Percentiles rank a stretch among this genome's conserved stretches.
Conservation (phyloP, 2,797 vertebrate species). For the Tinamus major region DNA sequence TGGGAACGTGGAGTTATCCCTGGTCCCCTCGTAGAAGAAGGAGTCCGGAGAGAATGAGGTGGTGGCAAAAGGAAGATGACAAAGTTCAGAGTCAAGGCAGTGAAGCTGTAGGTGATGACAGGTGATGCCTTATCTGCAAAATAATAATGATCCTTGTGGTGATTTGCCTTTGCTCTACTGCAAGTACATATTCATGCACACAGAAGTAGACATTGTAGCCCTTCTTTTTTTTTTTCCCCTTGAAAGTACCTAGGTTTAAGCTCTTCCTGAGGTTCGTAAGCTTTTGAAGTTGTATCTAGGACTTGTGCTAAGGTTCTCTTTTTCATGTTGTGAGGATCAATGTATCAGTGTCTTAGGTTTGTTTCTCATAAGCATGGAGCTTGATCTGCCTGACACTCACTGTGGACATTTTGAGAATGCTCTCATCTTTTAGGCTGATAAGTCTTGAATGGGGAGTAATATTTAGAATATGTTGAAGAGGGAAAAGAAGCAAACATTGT, state of each 20-base stretch:
- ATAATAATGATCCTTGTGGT: background rate
- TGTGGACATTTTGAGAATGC: background rate
- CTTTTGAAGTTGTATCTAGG: background rate
- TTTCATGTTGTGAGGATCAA: background rate
- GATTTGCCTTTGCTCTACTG: background rate
- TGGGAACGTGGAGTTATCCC: background rate
- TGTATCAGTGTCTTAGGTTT: background rate
- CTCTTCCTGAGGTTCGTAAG: background rate
- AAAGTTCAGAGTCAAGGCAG: background rate
- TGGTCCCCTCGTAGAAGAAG: background rate
- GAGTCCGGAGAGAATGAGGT: background rate
- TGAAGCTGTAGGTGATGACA: background rate
- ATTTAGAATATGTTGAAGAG: background rate
- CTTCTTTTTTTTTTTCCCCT: background rate
- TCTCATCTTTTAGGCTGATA: background rate
- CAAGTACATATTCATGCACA: background rate
- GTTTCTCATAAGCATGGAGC: background rate
- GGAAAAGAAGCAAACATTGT: background rate
- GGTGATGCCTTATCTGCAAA: background rate
- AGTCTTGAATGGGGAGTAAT: background rate
- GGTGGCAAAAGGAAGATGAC: background rate
- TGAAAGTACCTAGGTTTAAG: background rate
- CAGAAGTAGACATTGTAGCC: fast-evolving
- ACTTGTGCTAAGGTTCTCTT: background rate
- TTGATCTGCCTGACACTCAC: background rate